These are phyloP conservation scores for Podarcis muralis DNA, from an alignment of 2,113 vertebrate species.

Conservation along the genomic window DNA sequence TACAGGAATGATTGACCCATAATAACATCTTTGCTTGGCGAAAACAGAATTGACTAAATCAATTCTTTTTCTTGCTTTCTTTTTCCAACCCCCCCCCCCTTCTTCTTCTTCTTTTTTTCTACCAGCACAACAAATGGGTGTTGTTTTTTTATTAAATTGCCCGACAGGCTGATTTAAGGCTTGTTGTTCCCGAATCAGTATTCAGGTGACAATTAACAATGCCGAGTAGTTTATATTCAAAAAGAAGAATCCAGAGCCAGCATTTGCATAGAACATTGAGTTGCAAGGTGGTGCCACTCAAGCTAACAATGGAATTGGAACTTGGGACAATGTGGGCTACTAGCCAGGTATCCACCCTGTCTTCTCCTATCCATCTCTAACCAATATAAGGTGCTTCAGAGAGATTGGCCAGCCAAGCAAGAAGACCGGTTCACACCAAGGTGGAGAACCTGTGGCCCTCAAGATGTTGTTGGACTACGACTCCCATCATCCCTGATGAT, in stretches of 20 bases:
- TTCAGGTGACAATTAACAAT: background rate
- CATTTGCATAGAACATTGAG: background rate
- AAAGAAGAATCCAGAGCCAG: background rate
- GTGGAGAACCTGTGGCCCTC: no score
- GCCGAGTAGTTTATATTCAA: background rate
- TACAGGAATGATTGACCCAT: constrained; percentile 73
- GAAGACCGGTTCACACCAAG: no score
- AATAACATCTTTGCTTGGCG: constrained; percentile 70
- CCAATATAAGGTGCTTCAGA: no score
- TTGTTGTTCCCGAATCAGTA: constrained; percentile 30
- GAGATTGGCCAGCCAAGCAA: no score
- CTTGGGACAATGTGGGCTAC: no score
- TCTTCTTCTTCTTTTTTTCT: background rate
- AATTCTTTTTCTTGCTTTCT: constrained; percentile 6
- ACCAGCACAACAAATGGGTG: constrained; percentile 37
- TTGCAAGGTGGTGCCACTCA: no score
- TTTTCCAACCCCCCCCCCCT: background rate
- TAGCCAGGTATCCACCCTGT: no score
- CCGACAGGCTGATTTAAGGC: constrained; percentile 50
- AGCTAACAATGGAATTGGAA: no score
- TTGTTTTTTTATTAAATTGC: constrained; percentile 61
- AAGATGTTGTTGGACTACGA: no score
- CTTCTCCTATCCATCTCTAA: no score
- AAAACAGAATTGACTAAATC: constrained; percentile 68
- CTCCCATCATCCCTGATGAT: no score